Evolutionary conservation across 2,888 invertebrate species (phyloP), one percentile per base, ranked within the genome.

Genomic region (Rapana venosa): DNA sequence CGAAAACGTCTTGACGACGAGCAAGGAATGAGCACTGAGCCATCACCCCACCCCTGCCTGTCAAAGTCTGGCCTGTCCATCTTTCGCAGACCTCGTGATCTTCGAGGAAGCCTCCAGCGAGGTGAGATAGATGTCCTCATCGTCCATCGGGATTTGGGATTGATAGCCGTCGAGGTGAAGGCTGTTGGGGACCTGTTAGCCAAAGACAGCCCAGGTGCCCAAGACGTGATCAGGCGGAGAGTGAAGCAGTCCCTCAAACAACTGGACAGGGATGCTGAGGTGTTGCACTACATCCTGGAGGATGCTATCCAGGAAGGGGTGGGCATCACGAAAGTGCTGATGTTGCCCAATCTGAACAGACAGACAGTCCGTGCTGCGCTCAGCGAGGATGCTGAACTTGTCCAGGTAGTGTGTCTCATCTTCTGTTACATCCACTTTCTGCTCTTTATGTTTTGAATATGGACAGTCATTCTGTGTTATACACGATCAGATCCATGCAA

Each of bases 31-130:
- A 30, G 77, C 22, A 30, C 77, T 30, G 81, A 81, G 35, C 1
- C 17, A 17, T 2, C 56, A 17, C 6, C 85, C 20, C 0, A 58
- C 17, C 20, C 61, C 17, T 26, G 30, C 5, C 13, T 35, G 15
- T 35, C 81, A 15, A 20, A 77, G 2, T 5, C 15, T 1, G 66
- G 70, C 26, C 66, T 66, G 85, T 85, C 66, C 36, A 30, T 22
- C 4, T 87, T 87, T 30, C 66, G 36, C 87, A 87, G 87, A 87
- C 87, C 87, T 30, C 87, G 87, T 8, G 87, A 87, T 8, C 66
- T 87, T 15, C 1, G 4, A 26, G 22, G 5, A 17, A 17, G 22
- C 56, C 35, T 5, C 1, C 87, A n/a, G 35, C 66, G 87, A 20
- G 87, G 87, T 11, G 58, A 22, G 36, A 70, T 87, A 22, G 87